Percentiles rank a stretch among this genome's conserved stretches.
Evolutionary conservation across 2,797 vertebrate genomes (phyloP).

Genomic region (Pipistrellus kuhlii): DNA sequence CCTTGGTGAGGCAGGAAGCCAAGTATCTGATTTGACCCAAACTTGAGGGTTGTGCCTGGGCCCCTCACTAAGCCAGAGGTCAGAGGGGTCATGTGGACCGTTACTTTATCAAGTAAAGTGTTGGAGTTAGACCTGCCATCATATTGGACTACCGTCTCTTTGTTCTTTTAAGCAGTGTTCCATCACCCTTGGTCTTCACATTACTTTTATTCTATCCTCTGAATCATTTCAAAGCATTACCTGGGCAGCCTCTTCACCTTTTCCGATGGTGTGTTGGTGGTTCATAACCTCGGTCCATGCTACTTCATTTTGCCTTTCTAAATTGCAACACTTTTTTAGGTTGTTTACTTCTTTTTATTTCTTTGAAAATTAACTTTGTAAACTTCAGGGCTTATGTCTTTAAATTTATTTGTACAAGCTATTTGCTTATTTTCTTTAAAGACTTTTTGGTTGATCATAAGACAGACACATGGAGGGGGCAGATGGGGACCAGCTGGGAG

Average conservation of each 20-base stretch:
- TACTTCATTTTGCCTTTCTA: not conserved
- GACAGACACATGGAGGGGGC: not conserved
- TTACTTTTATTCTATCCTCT: not conserved
- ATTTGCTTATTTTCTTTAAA: not conserved
- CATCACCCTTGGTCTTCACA: not conserved
- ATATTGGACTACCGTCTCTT: not conserved
- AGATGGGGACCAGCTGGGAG: not conserved
- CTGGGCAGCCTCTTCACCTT: not conserved
- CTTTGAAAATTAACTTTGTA: not conserved
- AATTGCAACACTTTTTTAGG: not conserved
- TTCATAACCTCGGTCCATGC: fast-evolving
- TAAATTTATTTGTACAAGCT: not conserved
- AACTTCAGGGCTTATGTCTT: not conserved
- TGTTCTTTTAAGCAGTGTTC: not conserved
- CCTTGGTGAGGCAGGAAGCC: not conserved
- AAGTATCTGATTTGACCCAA: not conserved
- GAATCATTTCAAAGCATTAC: not conserved
- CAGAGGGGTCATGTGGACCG: fast-evolving
- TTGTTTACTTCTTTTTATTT: not conserved
- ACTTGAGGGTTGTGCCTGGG: fast-evolving
- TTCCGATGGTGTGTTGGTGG: not conserved
- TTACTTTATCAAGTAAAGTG: no score
- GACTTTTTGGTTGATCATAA: not conserved
- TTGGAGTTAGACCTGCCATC: fast-evolving
- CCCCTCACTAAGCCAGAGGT: not conserved